Conservation (phyloP, 2,888 invertebrate genomes). For the Cryptocheilus praepositus region DNA sequence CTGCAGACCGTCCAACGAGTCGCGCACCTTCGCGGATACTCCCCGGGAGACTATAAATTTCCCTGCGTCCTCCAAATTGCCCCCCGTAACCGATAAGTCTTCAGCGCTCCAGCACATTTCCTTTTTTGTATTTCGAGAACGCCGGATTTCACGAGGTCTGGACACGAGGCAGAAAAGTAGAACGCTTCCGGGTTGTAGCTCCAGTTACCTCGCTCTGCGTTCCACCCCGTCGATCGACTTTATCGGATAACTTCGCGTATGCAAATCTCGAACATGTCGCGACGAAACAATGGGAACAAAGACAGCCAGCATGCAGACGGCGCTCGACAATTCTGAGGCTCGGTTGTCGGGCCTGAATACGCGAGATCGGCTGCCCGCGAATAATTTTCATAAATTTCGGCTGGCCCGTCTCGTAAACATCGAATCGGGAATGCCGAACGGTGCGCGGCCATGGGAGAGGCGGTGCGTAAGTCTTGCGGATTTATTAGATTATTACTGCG, state of each 20-base stretch:
- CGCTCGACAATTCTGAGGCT: background rate
- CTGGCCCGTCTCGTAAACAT: constrained; percentile 61
- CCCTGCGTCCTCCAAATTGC: constrained; percentile 5
- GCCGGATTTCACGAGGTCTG: background rate
- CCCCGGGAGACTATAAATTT: background rate
- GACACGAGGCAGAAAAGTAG: constrained; percentile 6
- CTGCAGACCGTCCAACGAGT: constrained; percentile 39
- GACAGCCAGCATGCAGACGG: constrained; percentile 13
- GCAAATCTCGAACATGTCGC: constrained; percentile 48
- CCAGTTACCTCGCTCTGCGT: constrained; percentile 29
- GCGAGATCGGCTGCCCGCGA: constrained; percentile 61
- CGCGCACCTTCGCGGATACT: constrained; percentile 32
- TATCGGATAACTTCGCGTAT: constrained; percentile 49
- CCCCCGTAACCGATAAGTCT: background rate
- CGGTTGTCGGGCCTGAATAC: constrained; percentile 53
- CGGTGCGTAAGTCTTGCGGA: constrained; percentile 40
- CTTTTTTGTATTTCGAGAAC: background rate
- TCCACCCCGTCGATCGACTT: constrained; percentile 26
- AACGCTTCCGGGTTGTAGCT: constrained; percentile 6
- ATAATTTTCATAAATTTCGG: constrained; percentile 73
- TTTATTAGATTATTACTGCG: constrained; percentile 65
- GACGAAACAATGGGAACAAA: constrained; percentile 41
- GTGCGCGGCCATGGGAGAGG: constrained; percentile 3
- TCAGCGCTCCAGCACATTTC: background rate
- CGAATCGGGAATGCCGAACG: constrained; percentile 45